Evolutionary conservation across 1,140 invertebrate genomes (phyloP), one percentile per base, ranked within the genome.

Genomic region (Plodia interpunctella): DNA sequence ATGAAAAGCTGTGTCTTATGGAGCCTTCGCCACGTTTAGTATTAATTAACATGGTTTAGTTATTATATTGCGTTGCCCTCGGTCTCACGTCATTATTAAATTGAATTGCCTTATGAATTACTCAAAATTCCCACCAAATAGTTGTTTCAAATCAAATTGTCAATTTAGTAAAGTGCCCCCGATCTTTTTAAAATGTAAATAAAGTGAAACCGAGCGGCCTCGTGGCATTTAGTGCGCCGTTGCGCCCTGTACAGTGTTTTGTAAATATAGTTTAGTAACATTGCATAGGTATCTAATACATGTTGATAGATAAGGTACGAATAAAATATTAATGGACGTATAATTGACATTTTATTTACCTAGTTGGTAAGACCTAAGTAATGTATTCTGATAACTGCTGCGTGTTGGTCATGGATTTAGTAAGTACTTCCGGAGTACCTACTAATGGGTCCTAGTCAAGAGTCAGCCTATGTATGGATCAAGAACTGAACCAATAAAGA

Each of bases 261-360:
- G 78, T 86, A 83, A 81, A 83, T 86, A 84, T 82, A 83, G 80
- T 19, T 28, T 76, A 78, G 70, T 20, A 73, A 81, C 62, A 63
- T 69, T 63, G 60, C 50, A 62, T 70, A 70, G 68, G 70, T 68
- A 61, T 49, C 28, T 35, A 56, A 78, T 74, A 78, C 69, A 77
- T 81, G 79, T 85, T 80, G 73, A 68, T 79, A 73, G 68, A 65
- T 86, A 85, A 87, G 81, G 78, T 83, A 84, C 65, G 70, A 84
- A 85, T 84, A 84, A 84, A 87, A 83, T 78, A 78, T 83, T 84
- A 86, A 86, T 83, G 78, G 83, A 84, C 73, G 69, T 71, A 72
- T 21, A 53, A 9, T 63, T 51, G 20, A 11, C 17, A 19, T 57
- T 62, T 66, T 66, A 30, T 52, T 76, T 74, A 65, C 60, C 56